Evolutionary conservation across 1,140 invertebrate species (phyloP), one percentile per base, ranked within the genome.

Genomic region (Dinothrombium tinctorium): DNA sequence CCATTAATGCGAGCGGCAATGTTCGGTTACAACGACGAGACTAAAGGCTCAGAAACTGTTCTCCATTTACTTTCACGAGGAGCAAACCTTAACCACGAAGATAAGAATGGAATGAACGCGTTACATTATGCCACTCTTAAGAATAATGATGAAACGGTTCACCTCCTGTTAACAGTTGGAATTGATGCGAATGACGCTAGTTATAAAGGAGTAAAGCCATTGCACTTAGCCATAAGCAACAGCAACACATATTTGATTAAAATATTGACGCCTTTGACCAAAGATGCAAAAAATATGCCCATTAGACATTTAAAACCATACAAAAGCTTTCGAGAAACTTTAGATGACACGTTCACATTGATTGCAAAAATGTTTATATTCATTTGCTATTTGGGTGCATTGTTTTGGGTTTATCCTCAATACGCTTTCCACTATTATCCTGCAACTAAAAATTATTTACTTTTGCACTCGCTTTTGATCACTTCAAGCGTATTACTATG

Each of bases 391-490:
- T 19, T 37, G 4, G 7, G 14, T 37, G 20, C 36, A 11, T 20
- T 37, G 23, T 37, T 37, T 22, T 37, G 36, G 36, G 20, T 21
- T 4, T 37, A 37, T 37, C 36, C 36, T 4, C 36, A 37, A 37
- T 37, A 37, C 20, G 7, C 23, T 17, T 20, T 37, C 20, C 12
- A 37, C 23, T 37, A 37, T 37, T 20, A 17, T 8, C 36, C 19
- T 4, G 6, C 19, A 17, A 37, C 17, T 22, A 8, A 8, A 4
- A 7, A 8, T 20, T 7, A 12, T 7, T 11, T 19, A 7, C 20
- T 37, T 22, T 11, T 37, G 8, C 14, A 37, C 14, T 8, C 14
- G 6, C 5, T 8, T 20, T 19, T 37, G 7, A 4, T 37, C 12
- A 20, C 14, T 6, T 20, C 20, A 17, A 37, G 20, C 14, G 9